A percentile compares a stretch with the other conserved stretches of the same genome.
These are phyloP conservation scores for Galerucella calmariensis DNA, from an alignment of 2,888 invertebrate genomes.

Conservation along the genomic window DNA sequence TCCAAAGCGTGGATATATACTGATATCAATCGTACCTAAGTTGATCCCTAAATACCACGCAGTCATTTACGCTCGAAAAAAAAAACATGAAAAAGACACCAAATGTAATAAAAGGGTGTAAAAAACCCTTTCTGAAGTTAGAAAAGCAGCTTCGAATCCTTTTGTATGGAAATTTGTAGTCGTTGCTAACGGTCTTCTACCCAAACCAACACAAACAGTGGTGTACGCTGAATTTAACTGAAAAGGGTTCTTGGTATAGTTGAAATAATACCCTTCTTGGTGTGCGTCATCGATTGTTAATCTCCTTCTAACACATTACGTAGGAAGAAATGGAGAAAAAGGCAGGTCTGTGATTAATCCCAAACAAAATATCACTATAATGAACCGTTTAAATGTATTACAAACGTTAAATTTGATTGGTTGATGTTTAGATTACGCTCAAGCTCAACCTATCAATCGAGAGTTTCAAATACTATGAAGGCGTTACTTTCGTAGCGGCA, in stretches of 20 bases:
- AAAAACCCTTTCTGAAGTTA: slow-evolving; percentile 45
- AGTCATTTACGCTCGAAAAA: slow-evolving; percentile 13
- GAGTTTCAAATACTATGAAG: no score
- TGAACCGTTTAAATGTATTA: no score
- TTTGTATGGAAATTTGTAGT: slow-evolving; percentile 54
- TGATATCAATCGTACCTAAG: background rate
- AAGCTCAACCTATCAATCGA: no score
- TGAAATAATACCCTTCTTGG: no score
- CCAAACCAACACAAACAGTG: slow-evolving; percentile 22
- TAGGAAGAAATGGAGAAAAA: no score
- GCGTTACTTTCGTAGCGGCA: no score
- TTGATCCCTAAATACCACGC: background rate
- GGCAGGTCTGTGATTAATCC: no score
- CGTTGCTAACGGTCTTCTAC: slow-evolving; percentile 24
- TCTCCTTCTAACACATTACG: no score
- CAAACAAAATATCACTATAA: no score
- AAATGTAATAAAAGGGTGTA: slow-evolving; percentile 44
- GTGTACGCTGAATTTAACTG: background rate
- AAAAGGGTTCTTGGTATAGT: background rate
- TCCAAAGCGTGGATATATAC: background rate
- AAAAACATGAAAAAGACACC: slow-evolving; percentile 33
- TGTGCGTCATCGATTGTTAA: no score
- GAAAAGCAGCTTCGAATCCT: slow-evolving; percentile 49
- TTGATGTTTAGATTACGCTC: no score
- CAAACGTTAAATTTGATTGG: no score